Conservation (phyloP, 2,888 invertebrate genomes). For the Volucella inflata region DNA sequence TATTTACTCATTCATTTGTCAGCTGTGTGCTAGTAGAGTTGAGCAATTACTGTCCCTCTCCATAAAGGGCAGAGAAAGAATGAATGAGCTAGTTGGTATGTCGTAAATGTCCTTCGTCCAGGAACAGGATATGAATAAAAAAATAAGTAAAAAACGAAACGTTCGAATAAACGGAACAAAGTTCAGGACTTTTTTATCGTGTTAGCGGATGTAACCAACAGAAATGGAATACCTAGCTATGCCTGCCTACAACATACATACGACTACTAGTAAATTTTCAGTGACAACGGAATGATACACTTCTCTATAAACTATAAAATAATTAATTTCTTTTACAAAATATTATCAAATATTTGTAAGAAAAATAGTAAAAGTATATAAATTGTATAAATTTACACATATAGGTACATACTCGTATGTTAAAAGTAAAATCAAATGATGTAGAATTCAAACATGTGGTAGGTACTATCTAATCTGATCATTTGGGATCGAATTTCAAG, state of each 20-base stretch:
- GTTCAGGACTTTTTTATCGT: constrained; percentile 36
- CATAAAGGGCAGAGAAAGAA: constrained; percentile 2
- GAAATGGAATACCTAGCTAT: constrained; percentile 7
- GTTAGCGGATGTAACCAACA: constrained; percentile 53
- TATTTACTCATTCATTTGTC: constrained; percentile 79
- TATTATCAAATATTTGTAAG: too few relatives aligned
- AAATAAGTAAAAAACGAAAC: constrained; percentile 6
- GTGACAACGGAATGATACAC: not conserved
- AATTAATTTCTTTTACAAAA: too few relatives aligned
- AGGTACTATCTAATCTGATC: constrained; percentile 10
- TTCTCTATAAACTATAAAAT: constrained; percentile 11
- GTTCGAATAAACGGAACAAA: constrained; percentile 23
- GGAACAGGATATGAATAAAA: constrained; percentile 55
- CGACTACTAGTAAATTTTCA: too few relatives aligned
- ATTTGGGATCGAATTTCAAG: constrained; percentile 33
- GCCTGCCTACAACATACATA: not conserved
- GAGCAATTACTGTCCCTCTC: constrained; percentile 42
- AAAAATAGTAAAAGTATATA: too few relatives aligned
- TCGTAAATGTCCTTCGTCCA: constrained; percentile 48
- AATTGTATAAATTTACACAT: too few relatives aligned
- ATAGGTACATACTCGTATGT: too few relatives aligned
- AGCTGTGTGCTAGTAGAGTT: constrained; percentile 65
- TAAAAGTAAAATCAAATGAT: not conserved
- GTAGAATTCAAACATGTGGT: constrained; percentile 17
- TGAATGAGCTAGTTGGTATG: constrained; percentile 38